phyloP scores from a whole-genome alignment of 2,888 invertebrate species.

The Metacarcinus magister region DNA sequence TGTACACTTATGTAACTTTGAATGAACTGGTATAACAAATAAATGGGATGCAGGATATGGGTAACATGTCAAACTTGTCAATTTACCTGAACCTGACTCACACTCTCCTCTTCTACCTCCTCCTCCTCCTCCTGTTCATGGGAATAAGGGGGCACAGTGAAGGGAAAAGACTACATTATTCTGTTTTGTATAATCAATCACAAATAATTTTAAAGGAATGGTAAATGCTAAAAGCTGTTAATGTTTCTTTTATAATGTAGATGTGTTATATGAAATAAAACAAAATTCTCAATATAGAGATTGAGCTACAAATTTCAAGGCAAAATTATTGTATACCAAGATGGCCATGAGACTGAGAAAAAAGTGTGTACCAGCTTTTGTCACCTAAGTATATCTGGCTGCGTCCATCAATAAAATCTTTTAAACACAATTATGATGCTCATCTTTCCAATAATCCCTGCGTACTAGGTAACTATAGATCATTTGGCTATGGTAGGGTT shows the following conservation, averaged over 20 bases:
- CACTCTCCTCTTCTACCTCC: neutral
- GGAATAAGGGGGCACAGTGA: neutral
- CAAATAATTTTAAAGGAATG: neutral
- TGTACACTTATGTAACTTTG: neutral
- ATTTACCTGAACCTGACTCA: constrained; percentile 32
- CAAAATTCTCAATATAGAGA: neutral
- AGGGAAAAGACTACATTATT: neutral
- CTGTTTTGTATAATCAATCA: neutral
- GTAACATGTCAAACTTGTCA: neutral
- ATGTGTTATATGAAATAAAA: neutral
- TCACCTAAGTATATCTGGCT: no score
- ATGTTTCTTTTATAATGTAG: neutral
- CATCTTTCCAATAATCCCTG: neutral
- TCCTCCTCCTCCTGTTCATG: constrained; percentile 58
- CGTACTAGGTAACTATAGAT: no score
- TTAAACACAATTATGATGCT: neutral
- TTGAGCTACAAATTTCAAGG: neutral
- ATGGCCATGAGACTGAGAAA: no score
- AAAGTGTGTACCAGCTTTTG: no score
- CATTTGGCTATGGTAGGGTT: no score
- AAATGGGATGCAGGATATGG: constrained; percentile 45
- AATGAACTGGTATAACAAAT: neutral
- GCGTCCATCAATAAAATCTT: no score
- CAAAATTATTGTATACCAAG: neutral
- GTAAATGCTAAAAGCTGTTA: neutral